These are phyloP conservation scores for Apteryx owenii DNA, from an alignment of 2,113 vertebrate species.

Conservation along the genomic window DNA sequence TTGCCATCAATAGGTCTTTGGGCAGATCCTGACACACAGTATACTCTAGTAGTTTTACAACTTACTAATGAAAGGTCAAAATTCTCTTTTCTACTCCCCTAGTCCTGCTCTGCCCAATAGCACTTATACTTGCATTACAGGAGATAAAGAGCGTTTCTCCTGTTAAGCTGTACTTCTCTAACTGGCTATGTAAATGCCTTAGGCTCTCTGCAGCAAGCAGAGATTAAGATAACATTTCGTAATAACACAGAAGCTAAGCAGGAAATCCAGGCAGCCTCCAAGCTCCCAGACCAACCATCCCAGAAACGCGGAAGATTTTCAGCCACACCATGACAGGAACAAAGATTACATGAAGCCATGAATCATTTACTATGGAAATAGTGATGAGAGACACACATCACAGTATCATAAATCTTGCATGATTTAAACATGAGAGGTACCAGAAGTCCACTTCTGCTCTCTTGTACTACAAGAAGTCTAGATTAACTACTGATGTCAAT, in stretches of 20 bases:
- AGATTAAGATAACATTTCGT: background rate
- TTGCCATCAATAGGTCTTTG: background rate
- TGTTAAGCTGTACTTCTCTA: background rate
- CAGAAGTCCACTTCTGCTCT: background rate
- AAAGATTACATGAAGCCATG: background rate
- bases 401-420: background rate
- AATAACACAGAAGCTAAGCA: background rate
- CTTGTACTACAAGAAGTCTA: background rate
- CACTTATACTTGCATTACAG: fast-evolving
- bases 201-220: background rate
- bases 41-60: background rate
- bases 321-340: fast-evolving
- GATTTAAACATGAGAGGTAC: background rate
- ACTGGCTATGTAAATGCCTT: background rate
- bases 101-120: background rate
- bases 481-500: background rate
- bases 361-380: background rate
- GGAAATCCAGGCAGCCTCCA: background rate
- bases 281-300: background rate
- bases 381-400: background rate
- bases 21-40: background rate
- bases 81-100: background rate
- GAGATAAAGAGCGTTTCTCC: background rate
- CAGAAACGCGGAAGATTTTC: background rate
- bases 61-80: background rate